Conservation (phyloP, 2,888 invertebrate species). For the Germaria angustata region DNA sequence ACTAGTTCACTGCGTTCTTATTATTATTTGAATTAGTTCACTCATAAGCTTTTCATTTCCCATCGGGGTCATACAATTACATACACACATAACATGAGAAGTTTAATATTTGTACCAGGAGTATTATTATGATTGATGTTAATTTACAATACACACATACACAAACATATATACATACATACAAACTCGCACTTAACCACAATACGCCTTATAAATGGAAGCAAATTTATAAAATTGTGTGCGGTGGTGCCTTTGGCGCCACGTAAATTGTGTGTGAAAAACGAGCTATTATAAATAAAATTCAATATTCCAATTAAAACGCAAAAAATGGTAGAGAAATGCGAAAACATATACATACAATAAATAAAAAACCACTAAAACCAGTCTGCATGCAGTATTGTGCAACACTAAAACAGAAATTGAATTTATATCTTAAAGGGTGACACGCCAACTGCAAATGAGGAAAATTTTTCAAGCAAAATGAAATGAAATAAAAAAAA, state of each 20-base stretch:
- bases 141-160: not conserved
- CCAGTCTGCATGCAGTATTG: not conserved
- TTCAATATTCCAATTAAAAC: slow-evolving; percentile 64
- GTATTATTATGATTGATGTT: slow-evolving; percentile 36
- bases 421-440: not conserved
- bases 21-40: slow-evolving; percentile 7
- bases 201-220: not conserved
- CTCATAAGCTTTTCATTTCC: slow-evolving; percentile 23
- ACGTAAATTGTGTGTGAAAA: slow-evolving; percentile 62
- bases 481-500: not conserved
- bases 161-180: not conserved
- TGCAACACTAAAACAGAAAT: not conserved
- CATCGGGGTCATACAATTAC: slow-evolving; percentile 36
- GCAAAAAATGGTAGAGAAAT: slow-evolving; percentile 19
- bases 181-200: not conserved
- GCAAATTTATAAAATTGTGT: slow-evolving; percentile 11
- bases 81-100: not conserved
- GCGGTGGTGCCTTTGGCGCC: slow-evolving; percentile 27
- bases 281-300: slow-evolving; percentile 58
- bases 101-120: slow-evolving; percentile 19
- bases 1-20: slow-evolving; percentile 12
- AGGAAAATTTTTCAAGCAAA: not conserved
- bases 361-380: slow-evolving; percentile 34
- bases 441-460: not conserved
- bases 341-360: slow-evolving; percentile 2